Evolutionary conservation across 1,140 invertebrate species (phyloP).

Genomic region (Matsumurasca onukii): DNA sequence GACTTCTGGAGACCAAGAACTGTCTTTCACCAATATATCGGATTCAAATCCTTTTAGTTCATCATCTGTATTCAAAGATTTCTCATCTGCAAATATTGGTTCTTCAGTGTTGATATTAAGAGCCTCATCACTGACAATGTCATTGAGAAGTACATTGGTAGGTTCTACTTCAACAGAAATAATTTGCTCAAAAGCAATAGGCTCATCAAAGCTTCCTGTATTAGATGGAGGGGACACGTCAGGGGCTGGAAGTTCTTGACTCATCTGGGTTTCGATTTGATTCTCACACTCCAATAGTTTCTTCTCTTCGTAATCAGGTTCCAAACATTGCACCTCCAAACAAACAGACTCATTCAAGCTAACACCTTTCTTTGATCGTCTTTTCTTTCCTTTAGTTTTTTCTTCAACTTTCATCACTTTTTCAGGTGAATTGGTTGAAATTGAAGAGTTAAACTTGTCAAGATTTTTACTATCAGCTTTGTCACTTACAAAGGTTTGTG

Average conservation of each 20-base stretch:
- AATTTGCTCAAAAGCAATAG: too few species aligned
- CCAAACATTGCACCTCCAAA: too few species aligned
- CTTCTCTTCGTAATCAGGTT: too few species aligned
- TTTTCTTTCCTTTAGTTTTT: constrained; percentile 32
- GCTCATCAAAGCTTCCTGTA: too few species aligned
- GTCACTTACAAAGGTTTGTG: not conserved
- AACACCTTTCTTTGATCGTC: constrained; percentile 9
- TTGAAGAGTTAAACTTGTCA: not conserved
- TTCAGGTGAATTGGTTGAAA: not conserved
- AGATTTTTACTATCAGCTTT: not conserved
- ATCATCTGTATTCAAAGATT: constrained; percentile 1
- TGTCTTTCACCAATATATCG: constrained; percentile 21
- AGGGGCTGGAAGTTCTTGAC: too few species aligned
- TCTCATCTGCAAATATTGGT: not conserved
- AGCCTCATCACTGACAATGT: too few species aligned
- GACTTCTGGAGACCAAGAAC: not conserved
- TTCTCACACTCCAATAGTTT: too few species aligned
- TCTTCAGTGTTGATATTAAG: too few species aligned
- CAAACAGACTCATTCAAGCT: not conserved
- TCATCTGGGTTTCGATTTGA: too few species aligned
- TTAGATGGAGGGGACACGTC: too few species aligned
- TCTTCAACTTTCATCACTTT: constrained; percentile 6
- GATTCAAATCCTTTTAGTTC: constrained; percentile 25
- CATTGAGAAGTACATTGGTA: too few species aligned
- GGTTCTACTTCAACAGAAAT: too few species aligned